Percentiles rank a stretch among this genome's conserved stretches.
Evolutionary conservation across 2,113 vertebrate genomes (phyloP).

Genomic region (Phylloscopus trochilus): DNA sequence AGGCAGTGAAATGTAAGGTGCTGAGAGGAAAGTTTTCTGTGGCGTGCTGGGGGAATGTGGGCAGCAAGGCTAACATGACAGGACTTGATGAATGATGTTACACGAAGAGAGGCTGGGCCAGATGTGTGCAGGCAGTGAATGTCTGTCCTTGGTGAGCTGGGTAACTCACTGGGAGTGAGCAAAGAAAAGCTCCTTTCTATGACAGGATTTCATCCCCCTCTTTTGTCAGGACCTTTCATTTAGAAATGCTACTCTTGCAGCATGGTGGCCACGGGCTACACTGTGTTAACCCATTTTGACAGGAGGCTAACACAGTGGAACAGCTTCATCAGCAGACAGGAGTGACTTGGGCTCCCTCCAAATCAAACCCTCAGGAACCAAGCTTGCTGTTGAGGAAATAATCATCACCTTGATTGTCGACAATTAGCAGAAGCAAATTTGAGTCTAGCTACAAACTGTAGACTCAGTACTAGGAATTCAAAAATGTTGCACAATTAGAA

Average conservation of each 20-base stretch:
- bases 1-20: constrained; percentile 42
- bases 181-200: constrained; percentile 2
- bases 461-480: background rate
- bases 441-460: background rate
- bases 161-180: background rate
- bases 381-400: background rate
- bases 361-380: background rate
- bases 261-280: background rate
- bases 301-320: background rate
- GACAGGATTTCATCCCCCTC: background rate
- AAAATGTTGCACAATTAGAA: background rate
- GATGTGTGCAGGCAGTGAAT: constrained; percentile 9
- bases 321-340: background rate
- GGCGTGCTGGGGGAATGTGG: background rate
- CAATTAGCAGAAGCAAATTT: background rate
- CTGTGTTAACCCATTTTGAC: background rate
- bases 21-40: constrained; percentile 60
- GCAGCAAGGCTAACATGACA: background rate
- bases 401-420: background rate
- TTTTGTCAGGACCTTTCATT: background rate
- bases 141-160: background rate
- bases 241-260: background rate
- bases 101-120: constrained; percentile 9
- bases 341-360: background rate
- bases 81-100: constrained; percentile 48